Evolutionary conservation across 1,140 invertebrate genomes (phyloP), one percentile per base, ranked within the genome.

Genomic region (Halictus rubicundus): DNA sequence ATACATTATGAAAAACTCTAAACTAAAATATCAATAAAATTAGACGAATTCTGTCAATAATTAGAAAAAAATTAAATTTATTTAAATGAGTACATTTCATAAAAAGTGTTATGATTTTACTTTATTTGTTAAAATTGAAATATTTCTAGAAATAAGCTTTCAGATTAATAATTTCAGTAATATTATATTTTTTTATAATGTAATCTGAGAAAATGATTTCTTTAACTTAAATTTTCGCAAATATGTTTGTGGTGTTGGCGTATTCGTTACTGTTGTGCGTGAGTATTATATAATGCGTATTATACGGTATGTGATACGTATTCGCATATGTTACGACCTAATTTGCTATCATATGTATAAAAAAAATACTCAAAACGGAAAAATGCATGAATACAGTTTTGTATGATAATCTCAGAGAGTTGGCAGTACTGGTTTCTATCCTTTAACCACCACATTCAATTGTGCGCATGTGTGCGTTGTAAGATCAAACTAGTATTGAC

Each of bases 391-490:
- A 60, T 46, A n/a, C 32, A 32, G 0, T 9, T 14, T 27, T 57
- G 10, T 27, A 25, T 10, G 25, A 49, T 32, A 9, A 52, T 37
- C 3, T 8, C n/a, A 57, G 54, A 65, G 54, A 12, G 74, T 77
- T 77, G 74, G 74, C 49, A 77, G 4, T 39, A 69, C 74, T 77
- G 74, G 37, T 16, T 76, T 46, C 37, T 69, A 19, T 32, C 42
- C 19, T 19, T 60, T 46, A 32, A 46, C 64, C 25, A 68, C 25
- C 37, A 76, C 25, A 10, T 78, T 71, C 60, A 66, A 79, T 74
- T 60, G 73, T 81, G 79, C 79, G 79, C 79, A 81, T 81, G 79
- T 81, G 73, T 81, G 42, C 57, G 42, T 64, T 23, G 25, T 52
- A 27, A 46, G 27, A 68, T 27, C 52, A 61, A 73, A 74, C 37